phyloP scores from a whole-genome alignment of 2,113 vertebrate species.

The Zosterops japonicus region DNA sequence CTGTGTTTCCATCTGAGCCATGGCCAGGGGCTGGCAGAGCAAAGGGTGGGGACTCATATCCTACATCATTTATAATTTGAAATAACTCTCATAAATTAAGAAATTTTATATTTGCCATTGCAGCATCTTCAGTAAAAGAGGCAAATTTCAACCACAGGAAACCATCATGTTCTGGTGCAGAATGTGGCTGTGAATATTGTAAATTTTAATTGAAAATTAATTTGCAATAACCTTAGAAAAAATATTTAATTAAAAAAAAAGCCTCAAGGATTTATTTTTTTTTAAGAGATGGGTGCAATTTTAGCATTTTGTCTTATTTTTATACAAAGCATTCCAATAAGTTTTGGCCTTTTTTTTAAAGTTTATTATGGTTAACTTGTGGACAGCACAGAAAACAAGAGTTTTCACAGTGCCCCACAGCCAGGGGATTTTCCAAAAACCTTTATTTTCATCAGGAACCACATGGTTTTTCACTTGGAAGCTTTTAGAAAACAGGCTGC shows the following conservation, averaged over 20 bases:
- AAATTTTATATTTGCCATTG: not conserved
- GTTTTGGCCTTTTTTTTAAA: not conserved
- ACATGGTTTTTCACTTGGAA: not conserved
- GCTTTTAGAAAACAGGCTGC: not conserved
- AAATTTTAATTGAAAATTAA: not conserved
- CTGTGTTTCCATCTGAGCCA: not conserved
- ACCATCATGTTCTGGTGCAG: fast-evolving
- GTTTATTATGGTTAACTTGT: not conserved
- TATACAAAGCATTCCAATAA: not conserved
- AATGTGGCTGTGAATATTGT: fast-evolving
- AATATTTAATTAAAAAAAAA: not conserved
- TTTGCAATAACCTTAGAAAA: not conserved
- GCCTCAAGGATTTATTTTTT: not conserved
- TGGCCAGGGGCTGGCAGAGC: fast-evolving
- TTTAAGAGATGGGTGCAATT: not conserved
- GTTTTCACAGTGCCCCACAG: not conserved
- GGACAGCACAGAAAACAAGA: not conserved
- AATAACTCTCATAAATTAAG: not conserved
- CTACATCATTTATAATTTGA: fast-evolving
- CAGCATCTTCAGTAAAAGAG: not conserved
- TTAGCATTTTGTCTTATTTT: not conserved
- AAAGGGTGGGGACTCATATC: fast-evolving
- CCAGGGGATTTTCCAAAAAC: not conserved
- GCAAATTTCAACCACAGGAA: not conserved
- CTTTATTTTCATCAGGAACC: not conserved